Conservation (phyloP, 1,140 invertebrate genomes). For the Adoxophyes honmai region DNA sequence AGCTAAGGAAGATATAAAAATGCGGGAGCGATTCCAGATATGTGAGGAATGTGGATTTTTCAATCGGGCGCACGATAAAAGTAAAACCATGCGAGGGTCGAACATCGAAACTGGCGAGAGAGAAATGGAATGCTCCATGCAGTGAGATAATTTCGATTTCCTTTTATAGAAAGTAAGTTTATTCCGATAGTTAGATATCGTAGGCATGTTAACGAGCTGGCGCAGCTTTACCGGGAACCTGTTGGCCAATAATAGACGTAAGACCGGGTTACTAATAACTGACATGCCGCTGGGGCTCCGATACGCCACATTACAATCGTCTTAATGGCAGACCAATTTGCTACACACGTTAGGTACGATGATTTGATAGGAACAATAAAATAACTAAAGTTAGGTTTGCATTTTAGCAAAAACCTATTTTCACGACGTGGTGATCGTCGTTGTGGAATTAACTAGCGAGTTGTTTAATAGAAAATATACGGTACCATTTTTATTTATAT, state of each 20-base stretch:
- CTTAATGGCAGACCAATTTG: slow-evolving; percentile 19
- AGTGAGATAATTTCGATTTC: slow-evolving; percentile 73
- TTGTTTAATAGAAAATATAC: too few relatives aligned
- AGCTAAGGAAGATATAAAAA: slow-evolving; percentile 7
- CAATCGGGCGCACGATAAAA: slow-evolving; percentile 44
- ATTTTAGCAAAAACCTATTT: too few relatives aligned
- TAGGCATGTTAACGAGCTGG: slow-evolving; percentile 43
- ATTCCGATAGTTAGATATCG: slow-evolving; percentile 44
- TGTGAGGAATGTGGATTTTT: slow-evolving; percentile 39
- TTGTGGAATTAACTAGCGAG: too few relatives aligned
- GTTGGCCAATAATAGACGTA: slow-evolving; percentile 31
- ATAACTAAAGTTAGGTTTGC: too few relatives aligned
- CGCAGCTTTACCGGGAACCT: slow-evolving; percentile 32
- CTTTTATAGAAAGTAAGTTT: slow-evolving; percentile 75
- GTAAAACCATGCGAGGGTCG: slow-evolving; percentile 47
- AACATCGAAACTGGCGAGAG: slow-evolving; percentile 65
- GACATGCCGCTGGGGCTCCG: not conserved
- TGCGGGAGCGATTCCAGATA: slow-evolving; percentile 22
- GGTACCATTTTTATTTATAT: too few relatives aligned
- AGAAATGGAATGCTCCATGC: slow-evolving; percentile 68
- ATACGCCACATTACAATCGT: slow-evolving; percentile 1
- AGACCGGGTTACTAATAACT: slow-evolving; percentile 29
- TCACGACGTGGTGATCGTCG: too few relatives aligned
- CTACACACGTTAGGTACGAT: slow-evolving; percentile 17
- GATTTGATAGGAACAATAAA: not conserved